Base-by-base conservation (phyloP, 1,140 invertebrate species). In the Lethrus apterus region DNA sequence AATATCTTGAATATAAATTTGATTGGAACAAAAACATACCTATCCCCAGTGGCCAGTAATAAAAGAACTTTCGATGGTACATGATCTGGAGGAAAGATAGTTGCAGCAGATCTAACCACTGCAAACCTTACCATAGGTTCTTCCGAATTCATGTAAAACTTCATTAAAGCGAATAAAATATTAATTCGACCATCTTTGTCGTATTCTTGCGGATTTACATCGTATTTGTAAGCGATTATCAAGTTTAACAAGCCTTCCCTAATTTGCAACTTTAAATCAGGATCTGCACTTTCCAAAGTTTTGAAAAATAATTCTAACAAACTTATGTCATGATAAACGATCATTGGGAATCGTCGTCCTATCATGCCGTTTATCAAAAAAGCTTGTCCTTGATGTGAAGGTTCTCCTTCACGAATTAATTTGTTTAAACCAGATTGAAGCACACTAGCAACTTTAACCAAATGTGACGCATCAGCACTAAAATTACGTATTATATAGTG, bases 11-110 rank as follows among this genome's bases (percentile, higher is more conserved):
- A n/a, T 26, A 7, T 26, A n/a, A 26, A n/a, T 26, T n/a, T 5
- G 23, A 26, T 26, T 26, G 23, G 23, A 26, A 45, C 44, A 50
- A 21, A 2, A 33, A 67, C 71, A 69, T 67, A 88, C 84, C 67
- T 76, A 63, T 95, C 90, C 23, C 87, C 89, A 56, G 81, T 83
- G 8, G 89, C 86, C 15, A 92, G 62, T n/a, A 95, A 68, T 23
- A 95, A 68, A 10, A 93, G 70, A 63, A 87, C 93, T 54, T 89
- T 73, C 1, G 89, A 86, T 2, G 86, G 80, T 2, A 87, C 77
- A 65, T 92, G 86, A 56, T 86, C 75, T 19, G 78, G 69, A 3
- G 84, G 83, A 67, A 92, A 95, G 33, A 93, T 81, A 11, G 77
- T 79, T 2, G 82, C 79, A 1, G 87, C 77, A 65, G 90, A 92